Percentiles rank a stretch among this genome's conserved stretches.
Evolutionary conservation across 1,140 invertebrate genomes (phyloP).

Genomic region (Microplitis mediator): DNA sequence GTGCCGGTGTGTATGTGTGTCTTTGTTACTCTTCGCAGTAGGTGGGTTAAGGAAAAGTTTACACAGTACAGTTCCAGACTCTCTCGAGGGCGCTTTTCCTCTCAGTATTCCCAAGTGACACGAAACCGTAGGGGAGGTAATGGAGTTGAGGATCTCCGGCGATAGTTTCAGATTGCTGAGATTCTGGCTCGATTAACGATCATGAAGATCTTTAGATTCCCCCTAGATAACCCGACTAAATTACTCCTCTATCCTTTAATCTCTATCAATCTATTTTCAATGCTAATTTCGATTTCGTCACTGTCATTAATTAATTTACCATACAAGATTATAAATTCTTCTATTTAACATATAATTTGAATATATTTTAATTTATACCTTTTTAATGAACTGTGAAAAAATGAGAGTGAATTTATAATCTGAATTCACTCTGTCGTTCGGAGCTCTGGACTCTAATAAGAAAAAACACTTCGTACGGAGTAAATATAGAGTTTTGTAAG

Average conservation of each 20-base stretch:
- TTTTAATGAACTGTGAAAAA: too few species aligned
- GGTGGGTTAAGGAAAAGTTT: neutral
- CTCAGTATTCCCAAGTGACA: neutral
- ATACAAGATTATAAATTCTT: neutral
- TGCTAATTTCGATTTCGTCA: neutral
- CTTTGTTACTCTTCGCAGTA: neutral
- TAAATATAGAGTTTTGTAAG: too few species aligned
- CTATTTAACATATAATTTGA: neutral
- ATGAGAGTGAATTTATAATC: too few species aligned
- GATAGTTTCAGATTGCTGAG: slow-evolving; percentile 19
- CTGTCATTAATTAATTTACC: neutral
- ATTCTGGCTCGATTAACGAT: slow-evolving; percentile 12
- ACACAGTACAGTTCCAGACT: neutral
- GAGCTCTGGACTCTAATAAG: too few species aligned
- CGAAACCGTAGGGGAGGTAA: neutral
- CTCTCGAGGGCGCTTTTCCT: slow-evolving; percentile 2
- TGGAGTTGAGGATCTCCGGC: slow-evolving; percentile 1
- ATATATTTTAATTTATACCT: too few species aligned
- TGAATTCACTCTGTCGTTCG: too few species aligned
- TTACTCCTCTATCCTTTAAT: neutral
- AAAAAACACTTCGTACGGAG: too few species aligned
- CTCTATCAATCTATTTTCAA: neutral
- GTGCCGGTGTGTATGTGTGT: neutral
- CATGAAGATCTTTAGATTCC: slow-evolving; percentile 11
- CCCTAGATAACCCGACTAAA: neutral